These are phyloP conservation scores for Caenorhabditis zanzibari DNA, from an alignment of 2,888 invertebrate species.

Conservation along the genomic window DNA sequence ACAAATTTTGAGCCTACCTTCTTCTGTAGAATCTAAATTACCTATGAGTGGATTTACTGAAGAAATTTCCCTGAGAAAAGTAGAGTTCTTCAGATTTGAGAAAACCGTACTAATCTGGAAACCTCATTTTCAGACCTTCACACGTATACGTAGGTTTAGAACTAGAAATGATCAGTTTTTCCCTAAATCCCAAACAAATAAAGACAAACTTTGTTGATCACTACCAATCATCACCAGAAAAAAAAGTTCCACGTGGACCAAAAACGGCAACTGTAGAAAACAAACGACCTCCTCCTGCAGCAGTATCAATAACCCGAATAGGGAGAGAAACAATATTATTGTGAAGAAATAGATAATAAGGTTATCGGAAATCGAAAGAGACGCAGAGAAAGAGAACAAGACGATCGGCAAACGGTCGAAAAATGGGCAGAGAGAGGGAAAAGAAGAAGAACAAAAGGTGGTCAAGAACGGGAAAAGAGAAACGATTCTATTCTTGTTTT, in stretches of 20 bases:
- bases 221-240: not conserved
- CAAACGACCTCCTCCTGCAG: not conserved
- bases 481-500: constrained; percentile 1
- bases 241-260: constrained; percentile 2
- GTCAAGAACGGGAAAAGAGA: constrained; percentile 6
- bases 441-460: not conserved
- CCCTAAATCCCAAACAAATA: no score
- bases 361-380: constrained; percentile 8
- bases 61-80: no score
- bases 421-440: not conserved
- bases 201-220: not conserved
- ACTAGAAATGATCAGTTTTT: no score
- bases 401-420: constrained; percentile 9
- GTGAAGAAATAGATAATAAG: not conserved
- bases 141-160: no score
- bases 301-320: no score
- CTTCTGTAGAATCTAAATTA: no score
- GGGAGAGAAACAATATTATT: constrained; percentile 19
- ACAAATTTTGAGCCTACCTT: no score
- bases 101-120: no score
- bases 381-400: constrained; percentile 11
- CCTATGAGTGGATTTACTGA: no score
- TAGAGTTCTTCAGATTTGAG: no score
- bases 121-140: no score
- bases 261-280: not conserved